Evolutionary conservation across 2,113 vertebrate species (phyloP).

Genomic region (Cariama cristata): DNA sequence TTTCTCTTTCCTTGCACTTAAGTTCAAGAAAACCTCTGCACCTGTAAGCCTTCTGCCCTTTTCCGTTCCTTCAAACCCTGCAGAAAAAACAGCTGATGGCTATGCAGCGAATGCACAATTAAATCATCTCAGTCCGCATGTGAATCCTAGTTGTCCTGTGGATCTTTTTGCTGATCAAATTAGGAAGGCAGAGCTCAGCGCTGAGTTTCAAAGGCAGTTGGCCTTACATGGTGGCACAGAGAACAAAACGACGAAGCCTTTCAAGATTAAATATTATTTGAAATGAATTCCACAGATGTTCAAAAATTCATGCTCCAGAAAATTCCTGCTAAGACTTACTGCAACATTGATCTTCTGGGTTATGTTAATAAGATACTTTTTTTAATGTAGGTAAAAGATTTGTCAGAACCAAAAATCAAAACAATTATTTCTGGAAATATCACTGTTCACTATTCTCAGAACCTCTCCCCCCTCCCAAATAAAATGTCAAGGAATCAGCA

Average conservation of each 20-base stretch:
- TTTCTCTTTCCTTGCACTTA: background rate
- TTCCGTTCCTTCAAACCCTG: background rate
- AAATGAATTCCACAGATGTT: background rate
- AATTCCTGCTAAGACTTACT: background rate
- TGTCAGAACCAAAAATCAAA: background rate
- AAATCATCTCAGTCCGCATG: background rate
- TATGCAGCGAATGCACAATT: accelerated
- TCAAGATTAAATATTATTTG: background rate
- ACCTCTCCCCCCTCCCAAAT: background rate
- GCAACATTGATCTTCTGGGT: background rate
- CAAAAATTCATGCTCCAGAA: background rate
- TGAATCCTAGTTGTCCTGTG: background rate
- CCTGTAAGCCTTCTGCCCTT: background rate
- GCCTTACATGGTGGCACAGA: background rate
- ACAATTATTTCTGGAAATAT: background rate
- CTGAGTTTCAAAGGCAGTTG: slow-evolving; percentile 8
- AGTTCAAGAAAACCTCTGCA: background rate
- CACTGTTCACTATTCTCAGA: background rate
- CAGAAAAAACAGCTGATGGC: background rate
- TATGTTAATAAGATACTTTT: background rate
- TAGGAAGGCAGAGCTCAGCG: background rate
- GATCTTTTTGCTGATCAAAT: background rate
- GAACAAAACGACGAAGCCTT: background rate
- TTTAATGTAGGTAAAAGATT: background rate
- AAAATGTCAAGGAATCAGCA: background rate